Evolutionary conservation across 2,888 invertebrate species (phyloP).

Genomic region (Drosophila robusta): DNA sequence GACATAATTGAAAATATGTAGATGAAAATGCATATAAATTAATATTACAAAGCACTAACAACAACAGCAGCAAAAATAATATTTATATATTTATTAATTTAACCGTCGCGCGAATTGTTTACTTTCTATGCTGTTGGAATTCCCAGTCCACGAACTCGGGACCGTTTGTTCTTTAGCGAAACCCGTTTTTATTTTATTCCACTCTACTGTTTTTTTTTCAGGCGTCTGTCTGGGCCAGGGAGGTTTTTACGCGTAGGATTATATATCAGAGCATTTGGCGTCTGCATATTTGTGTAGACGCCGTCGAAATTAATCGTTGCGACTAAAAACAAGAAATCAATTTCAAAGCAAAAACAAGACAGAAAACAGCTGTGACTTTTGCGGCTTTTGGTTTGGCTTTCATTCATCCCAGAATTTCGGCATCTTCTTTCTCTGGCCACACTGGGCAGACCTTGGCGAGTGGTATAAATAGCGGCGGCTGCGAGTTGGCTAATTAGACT

Average conservation of each 20-base stretch:
- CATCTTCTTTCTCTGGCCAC: conserved; percentile 16
- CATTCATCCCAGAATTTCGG: conserved; percentile 35
- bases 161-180: conserved; percentile 72
- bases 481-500: conserved; percentile 54
- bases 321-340: conserved; percentile 54
- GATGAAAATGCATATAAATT: conserved; percentile 27
- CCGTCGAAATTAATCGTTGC: conserved; percentile 37
- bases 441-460: too few relatives aligned
- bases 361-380: conserved; percentile 45
- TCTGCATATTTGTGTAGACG: conserved; percentile 22
- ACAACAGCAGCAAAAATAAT: conserved; percentile 4
- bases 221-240: not conserved
- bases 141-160: conserved; percentile 32
- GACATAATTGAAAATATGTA: conserved; percentile 32
- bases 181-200: conserved; percentile 48
- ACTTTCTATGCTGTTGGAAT: conserved; percentile 56
- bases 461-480: conserved; percentile 69
- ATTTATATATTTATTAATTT: conserved; percentile 41
- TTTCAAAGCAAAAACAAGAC: conserved; percentile 27
- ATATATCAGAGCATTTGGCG: conserved; percentile 24
- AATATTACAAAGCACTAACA: conserved; percentile 27
- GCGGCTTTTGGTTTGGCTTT: conserved; percentile 18
- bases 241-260: conserved; percentile 32
- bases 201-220: not conserved
- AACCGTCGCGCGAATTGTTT: conserved; percentile 44